phyloP scores from a whole-genome alignment of 2,888 invertebrate species.

The Macrophya annulata region DNA sequence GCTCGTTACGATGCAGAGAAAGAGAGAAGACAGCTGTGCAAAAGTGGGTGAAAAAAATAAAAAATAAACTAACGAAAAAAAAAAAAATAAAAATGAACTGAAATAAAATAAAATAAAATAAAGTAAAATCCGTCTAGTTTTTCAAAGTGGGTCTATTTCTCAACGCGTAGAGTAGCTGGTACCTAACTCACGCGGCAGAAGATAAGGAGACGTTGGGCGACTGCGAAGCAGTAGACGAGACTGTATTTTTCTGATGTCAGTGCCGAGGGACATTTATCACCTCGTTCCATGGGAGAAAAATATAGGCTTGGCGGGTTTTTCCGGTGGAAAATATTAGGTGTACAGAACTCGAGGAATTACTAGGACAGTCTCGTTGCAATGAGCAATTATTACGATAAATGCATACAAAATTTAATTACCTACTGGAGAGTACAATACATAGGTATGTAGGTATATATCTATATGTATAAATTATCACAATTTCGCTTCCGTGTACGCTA shows the following conservation, averaged over 20 bases:
- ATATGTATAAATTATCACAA: not conserved
- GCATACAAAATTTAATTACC: constrained; percentile 29
- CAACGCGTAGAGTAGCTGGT: constrained; percentile 13
- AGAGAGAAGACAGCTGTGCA: not conserved
- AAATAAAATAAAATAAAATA: not conserved
- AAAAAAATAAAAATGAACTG: constrained; percentile 17
- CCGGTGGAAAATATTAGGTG: not conserved
- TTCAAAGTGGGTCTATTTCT: constrained; percentile 35
- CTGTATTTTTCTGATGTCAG: constrained; percentile 50
- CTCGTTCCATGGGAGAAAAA: not conserved
- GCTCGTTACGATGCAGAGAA: not conserved
- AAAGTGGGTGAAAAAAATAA: constrained; percentile 57
- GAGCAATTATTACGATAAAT: constrained; percentile 20
- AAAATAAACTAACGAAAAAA: not conserved
- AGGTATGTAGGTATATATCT: not conserved
- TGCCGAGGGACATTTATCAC: constrained; percentile 44
- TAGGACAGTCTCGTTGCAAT: not conserved
- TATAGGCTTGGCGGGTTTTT: constrained; percentile 24
- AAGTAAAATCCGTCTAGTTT: constrained; percentile 25
- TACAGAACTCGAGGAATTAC: not conserved
- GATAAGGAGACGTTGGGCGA: constrained; percentile 22
- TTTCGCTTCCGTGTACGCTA: not conserved
- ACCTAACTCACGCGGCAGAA: not conserved
- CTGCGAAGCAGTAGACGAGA: constrained; percentile 16
- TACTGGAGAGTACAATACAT: not conserved